phyloP scores from a whole-genome alignment of 2,888 invertebrate species.

The Lutraria lutraria region DNA sequence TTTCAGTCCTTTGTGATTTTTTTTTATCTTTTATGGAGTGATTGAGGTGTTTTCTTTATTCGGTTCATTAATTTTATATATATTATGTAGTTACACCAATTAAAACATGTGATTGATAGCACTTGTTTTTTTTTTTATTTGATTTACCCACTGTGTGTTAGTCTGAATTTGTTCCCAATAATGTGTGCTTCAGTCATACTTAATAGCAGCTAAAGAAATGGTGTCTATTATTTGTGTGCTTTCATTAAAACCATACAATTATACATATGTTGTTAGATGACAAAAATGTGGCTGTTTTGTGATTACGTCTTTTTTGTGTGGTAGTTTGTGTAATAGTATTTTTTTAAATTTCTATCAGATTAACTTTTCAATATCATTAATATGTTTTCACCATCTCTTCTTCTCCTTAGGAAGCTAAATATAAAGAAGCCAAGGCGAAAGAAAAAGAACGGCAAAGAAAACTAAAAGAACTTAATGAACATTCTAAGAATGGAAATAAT shows the following conservation, averaged over 20 bases:
- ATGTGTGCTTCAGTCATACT: not conserved
- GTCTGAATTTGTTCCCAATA: not conserved
- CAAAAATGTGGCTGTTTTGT: no score
- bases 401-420: conserved; percentile 71
- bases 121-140: not conserved
- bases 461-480: conserved; percentile 58
- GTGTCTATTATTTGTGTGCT: not conserved
- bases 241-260: not conserved
- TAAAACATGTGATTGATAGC: not conserved
- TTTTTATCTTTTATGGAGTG: not conserved
- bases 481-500: conserved; percentile 29
- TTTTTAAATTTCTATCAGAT: no score
- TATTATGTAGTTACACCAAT: not conserved
- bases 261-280: no score
- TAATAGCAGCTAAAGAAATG: not conserved
- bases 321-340: no score
- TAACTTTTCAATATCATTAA: no score
- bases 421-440: conserved; percentile 73
- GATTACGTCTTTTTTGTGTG: no score
- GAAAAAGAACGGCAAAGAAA: conserved; percentile 69
- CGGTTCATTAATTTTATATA: not conserved
- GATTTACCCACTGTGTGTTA: not conserved
- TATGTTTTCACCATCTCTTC: not conserved
- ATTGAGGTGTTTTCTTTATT: conserved; percentile 41
- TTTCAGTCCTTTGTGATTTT: no score